Percentiles rank a stretch among this genome's conserved stretches.
These are phyloP conservation scores for Chelon auratus DNA, from an alignment of 2,797 vertebrate species.

Conservation along the genomic window DNA sequence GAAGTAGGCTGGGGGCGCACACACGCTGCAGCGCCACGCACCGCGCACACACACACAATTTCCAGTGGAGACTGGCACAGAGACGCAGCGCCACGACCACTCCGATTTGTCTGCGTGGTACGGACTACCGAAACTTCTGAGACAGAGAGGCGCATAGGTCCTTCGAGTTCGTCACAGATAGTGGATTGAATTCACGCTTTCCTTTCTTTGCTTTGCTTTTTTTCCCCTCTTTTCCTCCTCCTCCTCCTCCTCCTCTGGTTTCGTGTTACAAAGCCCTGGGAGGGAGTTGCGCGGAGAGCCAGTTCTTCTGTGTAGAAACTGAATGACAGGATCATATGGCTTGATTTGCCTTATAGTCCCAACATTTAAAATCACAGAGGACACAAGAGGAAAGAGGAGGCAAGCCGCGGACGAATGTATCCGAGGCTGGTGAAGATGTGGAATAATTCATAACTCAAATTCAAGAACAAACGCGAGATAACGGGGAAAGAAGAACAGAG, in stretches of 20 bases:
- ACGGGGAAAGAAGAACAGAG: conserved; percentile 49
- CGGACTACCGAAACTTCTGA: conserved; percentile 69
- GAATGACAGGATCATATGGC: conserved; percentile 84
- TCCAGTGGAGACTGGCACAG: conserved; percentile 64
- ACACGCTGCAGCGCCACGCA: conserved; percentile 68
- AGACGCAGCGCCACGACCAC: conserved; percentile 72
- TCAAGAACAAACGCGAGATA: conserved; percentile 64
- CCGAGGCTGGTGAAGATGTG: conserved; percentile 62
- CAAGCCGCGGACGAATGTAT: conserved; percentile 17
- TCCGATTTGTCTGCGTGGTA: conserved; percentile 19
- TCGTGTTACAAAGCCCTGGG: conserved; percentile 84
- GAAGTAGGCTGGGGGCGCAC: conserved; percentile 68
- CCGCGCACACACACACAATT: conserved; percentile 47
- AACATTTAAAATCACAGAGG: conserved; percentile 26
- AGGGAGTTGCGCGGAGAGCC: conserved; percentile 79
- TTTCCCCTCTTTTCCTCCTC: not conserved
- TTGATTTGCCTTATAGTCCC: conserved; percentile 59
- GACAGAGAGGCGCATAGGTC: conserved; percentile 39
- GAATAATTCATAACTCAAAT: conserved; percentile 77
- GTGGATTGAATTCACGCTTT: conserved; percentile 71
- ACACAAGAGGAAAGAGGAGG: conserved; percentile 24
- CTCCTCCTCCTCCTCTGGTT: conserved; percentile 63
- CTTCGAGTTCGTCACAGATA: conserved; percentile 60
- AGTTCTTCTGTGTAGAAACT: conserved; percentile 80
- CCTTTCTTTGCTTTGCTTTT: conserved; percentile 33